Percentiles rank a stretch among this genome's conserved stretches.
Conservation (phyloP, 2,888 invertebrate genomes). For the Sphinx pinastri region DNA sequence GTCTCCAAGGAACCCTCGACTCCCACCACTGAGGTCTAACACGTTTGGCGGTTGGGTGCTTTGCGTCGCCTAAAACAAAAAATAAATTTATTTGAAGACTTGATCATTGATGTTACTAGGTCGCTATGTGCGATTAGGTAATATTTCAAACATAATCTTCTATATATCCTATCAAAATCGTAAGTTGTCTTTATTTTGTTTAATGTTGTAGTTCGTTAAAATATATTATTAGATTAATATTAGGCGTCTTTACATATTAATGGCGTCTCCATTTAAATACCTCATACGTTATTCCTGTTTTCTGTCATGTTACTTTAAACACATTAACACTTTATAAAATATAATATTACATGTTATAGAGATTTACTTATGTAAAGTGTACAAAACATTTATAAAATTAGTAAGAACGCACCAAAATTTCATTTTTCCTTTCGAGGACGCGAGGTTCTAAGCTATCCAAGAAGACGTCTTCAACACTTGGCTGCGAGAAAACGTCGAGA, state of each 20-base stretch:
- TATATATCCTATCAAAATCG: no score
- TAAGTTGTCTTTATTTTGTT: no score
- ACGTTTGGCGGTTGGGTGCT: conserved; percentile 77
- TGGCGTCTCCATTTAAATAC: no score
- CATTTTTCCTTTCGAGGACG: conserved; percentile 61
- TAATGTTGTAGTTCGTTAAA: not conserved
- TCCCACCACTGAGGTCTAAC: conserved; percentile 72
- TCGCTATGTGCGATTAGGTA: no score
- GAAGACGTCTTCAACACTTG: conserved; percentile 59
- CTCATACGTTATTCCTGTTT: no score
- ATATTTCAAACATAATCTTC: no score
- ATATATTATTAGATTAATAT: not conserved
- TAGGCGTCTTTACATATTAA: not conserved
- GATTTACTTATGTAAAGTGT: no score
- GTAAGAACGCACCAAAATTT: conserved; percentile 54
- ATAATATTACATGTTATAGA: no score
- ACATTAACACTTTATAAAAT: no score
- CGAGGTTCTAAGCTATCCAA: conserved; percentile 75
- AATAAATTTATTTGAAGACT: not conserved
- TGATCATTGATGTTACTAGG: not conserved
- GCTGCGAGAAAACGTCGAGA: conserved; percentile 67
- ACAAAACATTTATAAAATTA: no score
- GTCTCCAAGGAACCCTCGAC: conserved; percentile 61
- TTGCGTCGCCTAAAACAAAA: conserved; percentile 67
- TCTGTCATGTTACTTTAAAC: no score